These are phyloP conservation scores for Keiferia lycopersicella DNA, from an alignment of 2,888 invertebrate species.

Conservation along the genomic window DNA sequence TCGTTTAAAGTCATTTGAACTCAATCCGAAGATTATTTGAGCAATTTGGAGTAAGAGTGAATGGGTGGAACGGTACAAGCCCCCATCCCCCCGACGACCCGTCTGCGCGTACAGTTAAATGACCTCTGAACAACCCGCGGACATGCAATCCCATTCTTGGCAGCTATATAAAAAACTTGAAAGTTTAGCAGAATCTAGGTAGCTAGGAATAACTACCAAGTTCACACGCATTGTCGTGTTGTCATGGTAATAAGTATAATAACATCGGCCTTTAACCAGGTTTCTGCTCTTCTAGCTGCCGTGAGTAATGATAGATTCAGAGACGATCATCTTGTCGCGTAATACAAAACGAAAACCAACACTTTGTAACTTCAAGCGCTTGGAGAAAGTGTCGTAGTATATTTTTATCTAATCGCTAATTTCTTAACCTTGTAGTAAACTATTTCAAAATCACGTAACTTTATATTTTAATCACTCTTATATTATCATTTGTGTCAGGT, in stretches of 20 bases:
- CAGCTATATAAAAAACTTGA: background rate
- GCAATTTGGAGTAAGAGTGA: slow-evolving; percentile 19
- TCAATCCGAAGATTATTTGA: slow-evolving; percentile 20
- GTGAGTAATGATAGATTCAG: background rate
- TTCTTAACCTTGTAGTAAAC: background rate
- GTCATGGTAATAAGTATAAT: slow-evolving; percentile 4
- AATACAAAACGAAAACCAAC: slow-evolving; percentile 7
- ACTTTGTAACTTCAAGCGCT: background rate
- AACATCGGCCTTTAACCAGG: slow-evolving; percentile 3
- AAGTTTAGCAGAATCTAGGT: slow-evolving; percentile 8
- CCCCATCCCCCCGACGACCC: slow-evolving; percentile 11
- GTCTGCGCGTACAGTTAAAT: slow-evolving; percentile 20
- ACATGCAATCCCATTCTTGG: slow-evolving; percentile 12
- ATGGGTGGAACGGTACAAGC: slow-evolving; percentile 18
- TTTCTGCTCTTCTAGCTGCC: slow-evolving; percentile 8
- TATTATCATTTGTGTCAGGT: slow-evolving; percentile 21
- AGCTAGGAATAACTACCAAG: background rate
- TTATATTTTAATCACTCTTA: slow-evolving; percentile 10
- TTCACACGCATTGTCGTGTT: slow-evolving; percentile 8
- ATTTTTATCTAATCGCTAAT: background rate
- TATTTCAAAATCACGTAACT: slow-evolving; percentile 4
- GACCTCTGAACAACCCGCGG: slow-evolving; percentile 19
- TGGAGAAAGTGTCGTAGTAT: background rate
- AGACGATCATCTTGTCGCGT: background rate
- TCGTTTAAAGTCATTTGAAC: slow-evolving; percentile 13